phyloP scores from a whole-genome alignment of 2,888 invertebrate species.

The Pyrocoelia pectoralis region DNA sequence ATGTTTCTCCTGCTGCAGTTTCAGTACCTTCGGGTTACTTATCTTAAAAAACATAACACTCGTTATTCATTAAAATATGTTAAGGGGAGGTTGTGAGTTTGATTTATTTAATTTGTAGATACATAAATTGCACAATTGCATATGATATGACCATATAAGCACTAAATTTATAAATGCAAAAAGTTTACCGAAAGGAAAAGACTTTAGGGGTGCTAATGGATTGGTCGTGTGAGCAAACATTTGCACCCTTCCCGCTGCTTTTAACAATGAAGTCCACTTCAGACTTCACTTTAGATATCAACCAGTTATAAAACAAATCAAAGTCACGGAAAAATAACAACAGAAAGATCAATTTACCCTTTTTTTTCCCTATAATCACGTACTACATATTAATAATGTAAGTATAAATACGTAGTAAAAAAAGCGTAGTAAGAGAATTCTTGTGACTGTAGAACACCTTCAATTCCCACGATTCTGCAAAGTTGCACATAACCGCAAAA shows the following conservation, averaged over 20 bases:
- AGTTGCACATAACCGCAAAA: constrained; percentile 37
- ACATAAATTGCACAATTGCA: no score
- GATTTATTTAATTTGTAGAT: no score
- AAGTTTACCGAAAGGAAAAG: constrained; percentile 11
- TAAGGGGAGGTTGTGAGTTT: no score
- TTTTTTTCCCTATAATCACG: no score
- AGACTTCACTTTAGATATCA: constrained; percentile 33
- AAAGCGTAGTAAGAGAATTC: constrained; percentile 7
- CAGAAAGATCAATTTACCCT: constrained; percentile 1
- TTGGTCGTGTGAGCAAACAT: constrained; percentile 43
- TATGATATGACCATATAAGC: neutral
- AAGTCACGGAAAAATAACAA: constrained; percentile 20
- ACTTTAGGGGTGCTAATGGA: constrained; percentile 39
- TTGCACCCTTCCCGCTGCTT: constrained; percentile 36
- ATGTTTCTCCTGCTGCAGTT: no score
- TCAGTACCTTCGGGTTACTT: no score
- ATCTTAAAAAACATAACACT: no score
- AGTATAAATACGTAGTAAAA: neutral
- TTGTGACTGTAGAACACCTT: constrained; percentile 28
- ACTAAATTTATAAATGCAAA: constrained; percentile 5
- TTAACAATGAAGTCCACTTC: constrained; percentile 35
- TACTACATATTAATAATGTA: neutral
- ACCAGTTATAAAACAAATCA: constrained; percentile 25
- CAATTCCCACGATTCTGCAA: constrained; percentile 39
- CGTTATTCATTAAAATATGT: no score